phyloP scores from a whole-genome alignment of 2,113 vertebrate species.

The Erinaceus europaeus region DNA sequence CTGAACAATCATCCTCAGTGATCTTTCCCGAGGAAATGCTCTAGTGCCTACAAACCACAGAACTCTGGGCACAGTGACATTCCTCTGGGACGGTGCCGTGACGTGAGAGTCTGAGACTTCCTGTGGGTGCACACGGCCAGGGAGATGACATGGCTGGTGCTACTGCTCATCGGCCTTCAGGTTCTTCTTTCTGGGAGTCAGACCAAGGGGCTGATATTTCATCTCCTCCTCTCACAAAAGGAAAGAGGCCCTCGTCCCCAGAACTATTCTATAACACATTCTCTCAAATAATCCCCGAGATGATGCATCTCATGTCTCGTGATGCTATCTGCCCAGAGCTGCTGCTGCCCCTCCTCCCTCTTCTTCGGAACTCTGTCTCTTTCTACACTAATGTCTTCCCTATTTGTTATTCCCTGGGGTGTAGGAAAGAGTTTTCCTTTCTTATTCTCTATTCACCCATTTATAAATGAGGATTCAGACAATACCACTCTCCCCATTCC shows the following conservation, averaged over 20 bases:
- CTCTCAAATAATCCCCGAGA: constrained; percentile 68
- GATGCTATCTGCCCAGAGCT: not conserved
- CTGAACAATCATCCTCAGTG: not conserved
- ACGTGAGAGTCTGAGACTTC: constrained; percentile 47
- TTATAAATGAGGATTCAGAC: constrained; percentile 25
- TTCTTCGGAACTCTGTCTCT: constrained; percentile 21
- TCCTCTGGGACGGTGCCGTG: constrained; percentile 35
- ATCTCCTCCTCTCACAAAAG: constrained; percentile 31
- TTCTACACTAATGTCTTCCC: constrained; percentile 57
- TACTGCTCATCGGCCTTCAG: constrained; percentile 14
- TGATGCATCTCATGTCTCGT: constrained; percentile 70
- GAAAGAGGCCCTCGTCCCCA: constrained; percentile 47
- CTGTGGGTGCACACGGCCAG: constrained; percentile 8
- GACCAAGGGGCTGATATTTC: constrained; percentile 40
- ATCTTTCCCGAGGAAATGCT: constrained; percentile 10
- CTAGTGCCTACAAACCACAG: constrained; percentile 43
- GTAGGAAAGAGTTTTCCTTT: not conserved
- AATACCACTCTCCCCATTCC: not conserved
- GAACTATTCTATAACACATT: constrained; percentile 62
- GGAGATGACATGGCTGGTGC: constrained; percentile 16
- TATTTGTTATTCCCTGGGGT: constrained; percentile 48
- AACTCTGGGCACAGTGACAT: constrained; percentile 5
- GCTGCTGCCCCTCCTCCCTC: not conserved
- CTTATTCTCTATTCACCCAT: not conserved
- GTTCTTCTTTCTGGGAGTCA: constrained; percentile 49